Conservation (phyloP, 2,888 invertebrate species). For the Pollenia amentaria region DNA sequence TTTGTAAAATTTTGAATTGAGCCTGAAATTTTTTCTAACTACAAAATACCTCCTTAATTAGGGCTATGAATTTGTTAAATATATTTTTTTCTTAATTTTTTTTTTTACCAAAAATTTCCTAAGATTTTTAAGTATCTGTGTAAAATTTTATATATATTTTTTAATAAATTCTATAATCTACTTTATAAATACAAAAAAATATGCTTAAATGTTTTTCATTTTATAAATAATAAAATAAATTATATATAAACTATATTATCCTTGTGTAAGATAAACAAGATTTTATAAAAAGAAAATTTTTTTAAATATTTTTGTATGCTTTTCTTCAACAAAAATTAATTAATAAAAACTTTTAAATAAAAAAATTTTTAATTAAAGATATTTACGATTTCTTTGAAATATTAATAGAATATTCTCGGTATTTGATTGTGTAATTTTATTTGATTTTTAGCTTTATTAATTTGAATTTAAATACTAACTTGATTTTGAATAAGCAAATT, state of each 20-base stretch:
- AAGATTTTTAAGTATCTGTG: conserved; percentile 54
- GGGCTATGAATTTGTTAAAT: conserved; percentile 57
- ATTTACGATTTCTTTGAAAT: conserved; percentile 8
- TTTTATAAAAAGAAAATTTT: not conserved
- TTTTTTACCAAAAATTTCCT: conserved; percentile 4
- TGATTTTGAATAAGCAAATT: not conserved
- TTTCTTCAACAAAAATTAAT: conserved; percentile 27
- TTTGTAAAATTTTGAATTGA: conserved; percentile 77
- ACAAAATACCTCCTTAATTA: not conserved
- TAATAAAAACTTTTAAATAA: not conserved
- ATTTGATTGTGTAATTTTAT: conserved; percentile 62
- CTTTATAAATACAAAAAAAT: conserved; percentile 35
- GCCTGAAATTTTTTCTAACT: conserved; percentile 74
- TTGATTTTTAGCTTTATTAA: conserved; percentile 1
- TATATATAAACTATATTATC: conserved; percentile 39
- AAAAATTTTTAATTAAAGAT: conserved; percentile 39
- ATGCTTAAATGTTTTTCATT: conserved; percentile 38
- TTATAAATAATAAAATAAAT: conserved; percentile 13
- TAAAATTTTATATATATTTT: conserved; percentile 46
- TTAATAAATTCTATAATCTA: conserved; percentile 28
- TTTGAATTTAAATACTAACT: not conserved
- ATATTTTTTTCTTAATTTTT: conserved; percentile 11
- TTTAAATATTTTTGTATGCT: conserved; percentile 50
- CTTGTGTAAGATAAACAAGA: conserved; percentile 56
- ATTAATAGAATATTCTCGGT: not conserved